A percentile compares a stretch with the other conserved stretches of the same genome.
These are phyloP conservation scores for Leptobrachium leishanense DNA, from an alignment of 2,113 vertebrate species.

Conservation along the genomic window DNA sequence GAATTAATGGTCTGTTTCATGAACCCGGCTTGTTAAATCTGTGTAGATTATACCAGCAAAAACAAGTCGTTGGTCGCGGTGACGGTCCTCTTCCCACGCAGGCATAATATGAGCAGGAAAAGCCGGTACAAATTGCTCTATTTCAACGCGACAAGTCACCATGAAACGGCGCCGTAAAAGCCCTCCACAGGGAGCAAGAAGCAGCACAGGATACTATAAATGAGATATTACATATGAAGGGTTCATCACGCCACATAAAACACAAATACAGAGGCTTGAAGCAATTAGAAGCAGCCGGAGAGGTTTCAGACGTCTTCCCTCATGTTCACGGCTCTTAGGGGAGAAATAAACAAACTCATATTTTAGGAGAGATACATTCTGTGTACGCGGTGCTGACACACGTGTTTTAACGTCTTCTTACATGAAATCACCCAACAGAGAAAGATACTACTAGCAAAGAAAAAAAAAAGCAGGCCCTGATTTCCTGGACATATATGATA, in stretches of 20 bases:
- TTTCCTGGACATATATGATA: too few relatives aligned
- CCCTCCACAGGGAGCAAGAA: neutral
- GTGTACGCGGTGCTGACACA: neutral
- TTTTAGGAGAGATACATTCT: neutral
- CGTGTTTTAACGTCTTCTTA: too few relatives aligned
- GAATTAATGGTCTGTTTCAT: neutral
- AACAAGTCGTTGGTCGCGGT: neutral
- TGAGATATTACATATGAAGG: conserved; percentile 32
- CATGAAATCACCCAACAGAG: too few relatives aligned
- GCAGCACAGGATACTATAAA: conserved; percentile 32
- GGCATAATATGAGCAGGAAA: neutral
- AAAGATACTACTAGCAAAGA: too few relatives aligned
- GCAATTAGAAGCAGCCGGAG: conserved; percentile 38
- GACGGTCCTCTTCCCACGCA: neutral
- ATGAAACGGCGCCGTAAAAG: conserved; percentile 10
- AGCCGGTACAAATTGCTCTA: neutral
- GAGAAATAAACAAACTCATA: conserved; percentile 16
- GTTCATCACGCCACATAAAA: conserved; percentile 45
- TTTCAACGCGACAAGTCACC: conserved; percentile 3
- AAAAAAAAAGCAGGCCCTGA: too few relatives aligned
- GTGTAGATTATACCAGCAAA: neutral
- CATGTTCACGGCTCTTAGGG: conserved; percentile 39
- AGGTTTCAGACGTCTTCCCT: conserved; percentile 48
- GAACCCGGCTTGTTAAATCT: neutral
- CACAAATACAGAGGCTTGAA: conserved; percentile 28